Evolutionary conservation across 2,888 invertebrate genomes (phyloP).

Genomic region (Xanthia icteritia): DNA sequence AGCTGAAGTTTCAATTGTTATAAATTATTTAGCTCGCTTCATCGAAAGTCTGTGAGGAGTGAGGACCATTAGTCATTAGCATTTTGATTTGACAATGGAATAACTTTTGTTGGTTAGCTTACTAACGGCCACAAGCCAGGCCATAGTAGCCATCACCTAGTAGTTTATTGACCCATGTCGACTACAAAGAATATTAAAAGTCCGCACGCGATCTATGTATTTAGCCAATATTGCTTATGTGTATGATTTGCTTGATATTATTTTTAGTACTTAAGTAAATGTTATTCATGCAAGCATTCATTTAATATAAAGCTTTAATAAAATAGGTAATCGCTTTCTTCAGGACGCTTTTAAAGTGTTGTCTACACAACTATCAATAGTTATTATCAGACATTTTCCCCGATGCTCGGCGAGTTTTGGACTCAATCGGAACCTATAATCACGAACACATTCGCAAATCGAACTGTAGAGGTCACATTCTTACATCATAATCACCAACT

Average conservation of each 20-base stretch:
- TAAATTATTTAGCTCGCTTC: background rate
- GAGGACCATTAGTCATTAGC: conserved; percentile 12
- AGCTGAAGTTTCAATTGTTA: conserved; percentile 1
- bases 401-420: background rate
- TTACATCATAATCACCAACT: conserved; percentile 16
- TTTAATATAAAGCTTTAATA: background rate
- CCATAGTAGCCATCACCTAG: conserved; percentile 43
- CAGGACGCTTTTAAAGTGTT: background rate
- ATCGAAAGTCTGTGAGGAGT: background rate
- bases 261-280: conserved; percentile 1
- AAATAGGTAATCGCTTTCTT: background rate
- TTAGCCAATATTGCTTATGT: conserved; percentile 49
- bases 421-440: background rate
- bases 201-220: conserved; percentile 63
- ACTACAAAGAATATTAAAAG: conserved; percentile 61
- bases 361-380: background rate
- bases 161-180: conserved; percentile 69
- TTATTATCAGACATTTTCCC: background rate
- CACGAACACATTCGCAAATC: background rate
- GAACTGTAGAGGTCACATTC: conserved; percentile 15
- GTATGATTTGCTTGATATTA: conserved; percentile 38
- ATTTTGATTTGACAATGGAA: conserved; percentile 48
- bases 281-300: conserved; percentile 3
- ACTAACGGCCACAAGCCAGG: conserved; percentile 19
- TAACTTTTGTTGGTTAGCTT: conserved; percentile 50